These are phyloP conservation scores for Mionectes macconnelli DNA, from an alignment of 2,113 vertebrate genomes.

Conservation along the genomic window DNA sequence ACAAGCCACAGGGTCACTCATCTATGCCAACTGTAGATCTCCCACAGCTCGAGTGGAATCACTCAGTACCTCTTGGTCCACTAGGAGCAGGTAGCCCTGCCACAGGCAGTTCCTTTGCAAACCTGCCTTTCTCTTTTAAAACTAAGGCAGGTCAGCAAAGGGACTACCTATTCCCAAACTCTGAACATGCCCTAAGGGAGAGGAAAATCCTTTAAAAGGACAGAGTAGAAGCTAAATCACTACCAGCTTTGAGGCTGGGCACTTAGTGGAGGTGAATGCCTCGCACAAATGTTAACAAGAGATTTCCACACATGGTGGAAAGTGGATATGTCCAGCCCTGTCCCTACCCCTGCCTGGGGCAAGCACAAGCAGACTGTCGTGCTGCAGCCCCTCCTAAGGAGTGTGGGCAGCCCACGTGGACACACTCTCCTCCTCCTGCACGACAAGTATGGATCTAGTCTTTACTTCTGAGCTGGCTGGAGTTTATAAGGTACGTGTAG, in stretches of 20 bases:
- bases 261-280: not conserved
- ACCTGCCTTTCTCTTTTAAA: not conserved
- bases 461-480: not conserved
- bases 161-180: not conserved
- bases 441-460: not conserved
- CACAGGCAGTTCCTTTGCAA: not conserved
- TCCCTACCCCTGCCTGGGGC: not conserved
- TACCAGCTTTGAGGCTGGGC: not conserved
- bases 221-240: not conserved
- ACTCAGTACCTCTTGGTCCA: accelerated
- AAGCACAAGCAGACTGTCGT: not conserved
- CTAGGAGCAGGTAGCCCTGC: not conserved
- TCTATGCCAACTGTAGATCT: not conserved
- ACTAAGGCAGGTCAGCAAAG: not conserved
- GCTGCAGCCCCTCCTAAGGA: not conserved
- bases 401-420: not conserved
- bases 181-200: not conserved
- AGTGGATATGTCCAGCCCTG: not conserved
- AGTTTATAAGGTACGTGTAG: not conserved
- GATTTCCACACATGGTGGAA: not conserved
- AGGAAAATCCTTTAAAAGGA: not conserved
- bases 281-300: not conserved
- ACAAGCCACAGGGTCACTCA: not conserved
- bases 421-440: not conserved
- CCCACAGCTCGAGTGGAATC: not conserved